Conservation (phyloP, 2,113 vertebrate species). For the Haemorhous mexicanus region DNA sequence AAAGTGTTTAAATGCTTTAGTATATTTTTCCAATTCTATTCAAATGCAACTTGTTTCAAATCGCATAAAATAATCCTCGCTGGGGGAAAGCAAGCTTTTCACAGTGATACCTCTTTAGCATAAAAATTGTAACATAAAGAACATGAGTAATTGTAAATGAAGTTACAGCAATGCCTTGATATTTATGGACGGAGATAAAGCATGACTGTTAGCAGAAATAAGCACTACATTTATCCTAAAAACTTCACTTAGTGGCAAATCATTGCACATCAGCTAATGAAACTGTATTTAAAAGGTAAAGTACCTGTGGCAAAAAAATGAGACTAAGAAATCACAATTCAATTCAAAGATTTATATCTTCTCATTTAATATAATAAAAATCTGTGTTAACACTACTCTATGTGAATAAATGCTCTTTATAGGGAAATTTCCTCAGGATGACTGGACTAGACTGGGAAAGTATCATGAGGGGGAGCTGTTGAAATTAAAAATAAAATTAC, state of each 20-base stretch:
- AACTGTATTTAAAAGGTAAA: background rate
- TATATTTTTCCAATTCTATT: background rate
- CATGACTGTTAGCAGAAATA: background rate
- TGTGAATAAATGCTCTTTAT: background rate
- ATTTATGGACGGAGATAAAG: background rate
- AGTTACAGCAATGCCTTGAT: background rate
- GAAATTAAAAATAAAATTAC: slow-evolving; percentile 6
- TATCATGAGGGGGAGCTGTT: background rate
- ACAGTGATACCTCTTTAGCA: background rate
- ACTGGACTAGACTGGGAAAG: background rate
- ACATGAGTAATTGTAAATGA: background rate
- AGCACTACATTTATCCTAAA: background rate
- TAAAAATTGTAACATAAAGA: background rate
- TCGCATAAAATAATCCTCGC: background rate
- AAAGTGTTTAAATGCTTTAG: background rate
- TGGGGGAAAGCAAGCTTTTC: background rate
- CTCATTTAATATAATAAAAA: background rate
- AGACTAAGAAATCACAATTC: background rate
- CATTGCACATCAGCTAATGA: background rate
- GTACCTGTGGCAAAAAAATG: background rate
- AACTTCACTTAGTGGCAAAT: background rate
- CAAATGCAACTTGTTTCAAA: background rate
- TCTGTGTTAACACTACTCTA: background rate
- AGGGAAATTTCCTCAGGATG: background rate
- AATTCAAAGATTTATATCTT: background rate